These are phyloP conservation scores for Streblospio benedicti DNA, from an alignment of 1,140 invertebrate species.

Conservation along the genomic window DNA sequence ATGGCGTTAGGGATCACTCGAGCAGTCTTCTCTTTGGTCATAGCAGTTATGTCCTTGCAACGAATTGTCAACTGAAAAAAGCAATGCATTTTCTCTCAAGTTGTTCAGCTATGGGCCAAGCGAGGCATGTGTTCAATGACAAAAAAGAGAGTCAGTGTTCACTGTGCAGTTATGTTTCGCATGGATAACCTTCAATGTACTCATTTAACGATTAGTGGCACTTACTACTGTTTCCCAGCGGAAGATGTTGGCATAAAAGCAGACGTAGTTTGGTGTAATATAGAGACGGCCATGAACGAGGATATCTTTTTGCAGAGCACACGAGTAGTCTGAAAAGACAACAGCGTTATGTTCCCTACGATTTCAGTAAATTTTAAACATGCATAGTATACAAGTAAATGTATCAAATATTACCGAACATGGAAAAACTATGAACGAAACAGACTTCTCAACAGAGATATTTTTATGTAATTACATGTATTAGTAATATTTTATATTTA, in stretches of 20 bases:
- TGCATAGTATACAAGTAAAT: constrained; percentile 7
- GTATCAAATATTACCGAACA: background rate
- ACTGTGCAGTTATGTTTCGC: no score
- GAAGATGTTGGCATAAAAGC: constrained; percentile 93
- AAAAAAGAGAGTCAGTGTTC: no score
- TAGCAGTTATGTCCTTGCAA: constrained; percentile 80
- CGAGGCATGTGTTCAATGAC: no score
- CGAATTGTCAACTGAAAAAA: constrained; percentile 50
- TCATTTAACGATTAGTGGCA: no score
- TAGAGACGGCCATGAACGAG: constrained; percentile 84
- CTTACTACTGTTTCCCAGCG: constrained; percentile 75
- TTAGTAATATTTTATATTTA: no score
- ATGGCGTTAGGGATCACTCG: constrained; percentile 92
- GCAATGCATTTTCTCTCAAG: no score
- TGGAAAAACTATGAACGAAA: background rate
- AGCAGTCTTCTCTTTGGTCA: constrained; percentile 87
- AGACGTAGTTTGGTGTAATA: constrained; percentile 84
- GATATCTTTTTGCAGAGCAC: constrained; percentile 89
- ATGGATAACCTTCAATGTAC: no score
- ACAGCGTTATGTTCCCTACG: no score
- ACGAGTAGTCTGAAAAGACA: constrained; percentile 77
- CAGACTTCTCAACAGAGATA: background rate
- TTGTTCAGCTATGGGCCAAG: no score
- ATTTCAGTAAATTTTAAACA: no score
- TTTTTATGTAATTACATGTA: background rate